Base-by-base conservation (phyloP, 2,888 invertebrate species). In the Cheilosia variabilis region DNA sequence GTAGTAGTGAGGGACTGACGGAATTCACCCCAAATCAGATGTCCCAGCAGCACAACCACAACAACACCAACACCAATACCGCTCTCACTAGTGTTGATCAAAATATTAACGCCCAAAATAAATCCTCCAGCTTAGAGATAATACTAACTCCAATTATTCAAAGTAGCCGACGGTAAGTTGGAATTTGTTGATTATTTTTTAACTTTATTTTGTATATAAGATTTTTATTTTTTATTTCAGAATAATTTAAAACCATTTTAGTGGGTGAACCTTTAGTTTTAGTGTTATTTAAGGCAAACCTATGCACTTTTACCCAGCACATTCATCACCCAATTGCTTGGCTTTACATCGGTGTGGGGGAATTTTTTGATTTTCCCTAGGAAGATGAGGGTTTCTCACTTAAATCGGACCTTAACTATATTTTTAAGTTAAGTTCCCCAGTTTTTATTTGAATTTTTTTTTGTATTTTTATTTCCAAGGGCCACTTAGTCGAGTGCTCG, bases 81-180 rank as follows among this genome's bases (percentile, higher is more conserved):
- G 81, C 69, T 80, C 77, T 81, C 87, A 65, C 88, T 77, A 81
- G 76, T 86, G 84, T 86, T 77, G 86, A 78, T 75, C 76, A 81
- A 52, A 86, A 86, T 77, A 76, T 86, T 83, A 88, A 87, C 80
- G 80, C 77, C 90, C 91, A 90, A 90, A 92, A 90, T 90, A 92
- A 92, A 91, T 92, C 92, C 91, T 92, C 92, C 90, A 92, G 92
- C 90, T 91, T 92, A 92, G 92, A 92, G 91, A 91, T 92, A 90
- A 92, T 92, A 91, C 91, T 92, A 90, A 92, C 92, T 90, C 92
- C 92, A 92, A 92, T 92, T 90, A 92, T 92, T 88, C 92, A 92
- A 92, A 92, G 92, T 92, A 92, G 92, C 92, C 91, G 92, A 90
- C 92, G 92, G 92, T 92, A 92, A 92, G 92, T 92, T 92, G 81